Conservation (phyloP, 2,888 invertebrate species). For the Macrophya annulata region DNA sequence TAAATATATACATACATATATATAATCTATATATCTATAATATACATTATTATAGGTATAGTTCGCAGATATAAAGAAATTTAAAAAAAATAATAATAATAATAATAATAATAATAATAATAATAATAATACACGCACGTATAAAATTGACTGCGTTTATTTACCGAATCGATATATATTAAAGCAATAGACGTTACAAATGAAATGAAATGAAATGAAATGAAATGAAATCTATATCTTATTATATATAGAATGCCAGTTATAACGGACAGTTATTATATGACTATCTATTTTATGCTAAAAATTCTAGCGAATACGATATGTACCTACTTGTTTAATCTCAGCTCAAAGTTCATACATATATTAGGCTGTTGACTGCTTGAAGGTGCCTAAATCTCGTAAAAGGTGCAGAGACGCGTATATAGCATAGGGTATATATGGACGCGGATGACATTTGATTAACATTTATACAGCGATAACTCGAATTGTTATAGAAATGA, state of each 20-base stretch:
- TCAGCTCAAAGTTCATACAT: conserved; percentile 40
- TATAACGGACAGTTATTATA: conserved; percentile 50
- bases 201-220: conserved; percentile 13
- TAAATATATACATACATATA: background rate
- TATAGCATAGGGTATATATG: background rate
- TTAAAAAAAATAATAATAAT: background rate
- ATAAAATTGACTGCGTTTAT: background rate
- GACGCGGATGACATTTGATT: conserved; percentile 15
- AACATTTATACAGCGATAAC: background rate
- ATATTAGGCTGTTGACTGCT: conserved; percentile 24
- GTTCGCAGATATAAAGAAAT: background rate
- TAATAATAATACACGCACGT: background rate
- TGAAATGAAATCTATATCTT: conserved; percentile 20
- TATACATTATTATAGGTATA: no score
- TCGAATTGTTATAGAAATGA: background rate
- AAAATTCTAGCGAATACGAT: conserved; percentile 36
- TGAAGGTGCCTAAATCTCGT: conserved; percentile 47
- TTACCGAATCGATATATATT: conserved; percentile 1
- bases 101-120: background rate
- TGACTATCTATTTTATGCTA: conserved; percentile 38
- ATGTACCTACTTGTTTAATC: conserved; percentile 49
- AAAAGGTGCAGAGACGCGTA: background rate
- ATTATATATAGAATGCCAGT: conserved; percentile 43
- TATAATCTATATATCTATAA: no score
- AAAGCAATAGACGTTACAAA: conserved; percentile 46